Conservation (phyloP, 1,140 invertebrate species). For the Neodiprion pinetum region DNA sequence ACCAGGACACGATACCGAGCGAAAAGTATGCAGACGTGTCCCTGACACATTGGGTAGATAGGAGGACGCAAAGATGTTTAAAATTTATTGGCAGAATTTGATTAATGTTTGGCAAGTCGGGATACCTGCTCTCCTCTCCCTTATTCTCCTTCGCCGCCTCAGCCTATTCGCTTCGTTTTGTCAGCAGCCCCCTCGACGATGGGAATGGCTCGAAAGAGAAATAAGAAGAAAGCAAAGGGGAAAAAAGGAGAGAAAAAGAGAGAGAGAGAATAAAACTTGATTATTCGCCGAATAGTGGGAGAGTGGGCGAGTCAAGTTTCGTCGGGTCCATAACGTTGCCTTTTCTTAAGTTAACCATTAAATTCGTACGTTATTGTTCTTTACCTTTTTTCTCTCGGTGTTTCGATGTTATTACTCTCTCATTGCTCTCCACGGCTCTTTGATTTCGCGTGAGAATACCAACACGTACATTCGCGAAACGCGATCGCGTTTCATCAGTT, state of each 20-base stretch:
- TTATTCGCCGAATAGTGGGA: not conserved
- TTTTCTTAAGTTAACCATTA: not conserved
- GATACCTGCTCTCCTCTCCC: slow-evolving; percentile 26
- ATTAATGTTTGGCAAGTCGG: slow-evolving; percentile 39
- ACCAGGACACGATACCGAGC: not conserved
- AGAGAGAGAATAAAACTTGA: not conserved
- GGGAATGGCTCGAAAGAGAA: too few species aligned
- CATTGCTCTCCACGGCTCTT: too few species aligned
- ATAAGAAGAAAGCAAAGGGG: not conserved
- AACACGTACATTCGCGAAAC: too few species aligned
- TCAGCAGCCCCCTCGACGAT: not conserved
- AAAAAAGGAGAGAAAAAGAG: not conserved
- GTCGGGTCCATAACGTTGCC: not conserved
- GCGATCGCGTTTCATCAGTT: too few species aligned
- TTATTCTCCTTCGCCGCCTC: slow-evolving; percentile 17
- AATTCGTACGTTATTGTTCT: not conserved
- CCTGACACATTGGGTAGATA: slow-evolving; percentile 42
- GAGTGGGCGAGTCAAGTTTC: not conserved
- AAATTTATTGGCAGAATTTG: slow-evolving; percentile 48
- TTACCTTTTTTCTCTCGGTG: not conserved
- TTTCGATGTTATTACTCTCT: too few species aligned
- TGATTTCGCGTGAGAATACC: too few species aligned
- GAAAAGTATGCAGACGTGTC: slow-evolving; percentile 35
- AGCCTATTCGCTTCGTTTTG: not conserved
- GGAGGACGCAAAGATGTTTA: slow-evolving; percentile 34